Percentiles rank a stretch among this genome's conserved stretches.
Evolutionary conservation across 2,888 invertebrate genomes (phyloP).

Genomic region (Bembecia ichneumoniformis): DNA sequence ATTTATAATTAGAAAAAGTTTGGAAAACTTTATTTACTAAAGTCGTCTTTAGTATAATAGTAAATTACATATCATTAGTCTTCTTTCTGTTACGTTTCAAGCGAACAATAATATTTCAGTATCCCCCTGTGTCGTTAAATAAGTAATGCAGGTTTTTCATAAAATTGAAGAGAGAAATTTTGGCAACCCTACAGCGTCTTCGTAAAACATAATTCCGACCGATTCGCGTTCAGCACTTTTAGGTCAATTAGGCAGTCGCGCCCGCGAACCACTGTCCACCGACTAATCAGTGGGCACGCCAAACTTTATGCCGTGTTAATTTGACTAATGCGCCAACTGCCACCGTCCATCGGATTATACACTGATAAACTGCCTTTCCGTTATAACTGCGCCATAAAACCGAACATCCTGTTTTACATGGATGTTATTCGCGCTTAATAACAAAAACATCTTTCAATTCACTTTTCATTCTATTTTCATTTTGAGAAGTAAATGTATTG

Average conservation of each 20-base stretch:
- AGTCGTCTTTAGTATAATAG: too few species aligned
- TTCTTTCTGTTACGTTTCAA: too few species aligned
- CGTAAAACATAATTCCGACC: conserved; percentile 55
- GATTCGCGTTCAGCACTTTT: conserved; percentile 71
- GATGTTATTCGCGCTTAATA: too few species aligned
- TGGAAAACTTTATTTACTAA: too few species aligned
- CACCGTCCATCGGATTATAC: conserved; percentile 35
- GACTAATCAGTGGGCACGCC: conserved; percentile 65
- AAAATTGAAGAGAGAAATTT: not conserved
- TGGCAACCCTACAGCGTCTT: conserved; percentile 45
- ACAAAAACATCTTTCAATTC: too few species aligned
- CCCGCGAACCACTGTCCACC: conserved; percentile 20
- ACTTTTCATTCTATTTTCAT: too few species aligned
- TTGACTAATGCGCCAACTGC: conserved; percentile 60
- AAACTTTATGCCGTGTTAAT: conserved; percentile 70
- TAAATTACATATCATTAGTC: too few species aligned
- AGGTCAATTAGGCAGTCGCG: conserved; percentile 71
- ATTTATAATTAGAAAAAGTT: too few species aligned
- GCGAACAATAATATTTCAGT: too few species aligned
- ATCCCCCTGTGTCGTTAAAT: too few species aligned
- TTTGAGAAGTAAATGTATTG: too few species aligned
- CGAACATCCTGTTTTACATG: not conserved
- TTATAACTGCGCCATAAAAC: not conserved
- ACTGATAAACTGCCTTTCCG: conserved; percentile 41
- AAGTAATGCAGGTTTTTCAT: too few species aligned